phyloP scores from a whole-genome alignment of 2,113 vertebrate species.

The Vulpes ferrilata region DNA sequence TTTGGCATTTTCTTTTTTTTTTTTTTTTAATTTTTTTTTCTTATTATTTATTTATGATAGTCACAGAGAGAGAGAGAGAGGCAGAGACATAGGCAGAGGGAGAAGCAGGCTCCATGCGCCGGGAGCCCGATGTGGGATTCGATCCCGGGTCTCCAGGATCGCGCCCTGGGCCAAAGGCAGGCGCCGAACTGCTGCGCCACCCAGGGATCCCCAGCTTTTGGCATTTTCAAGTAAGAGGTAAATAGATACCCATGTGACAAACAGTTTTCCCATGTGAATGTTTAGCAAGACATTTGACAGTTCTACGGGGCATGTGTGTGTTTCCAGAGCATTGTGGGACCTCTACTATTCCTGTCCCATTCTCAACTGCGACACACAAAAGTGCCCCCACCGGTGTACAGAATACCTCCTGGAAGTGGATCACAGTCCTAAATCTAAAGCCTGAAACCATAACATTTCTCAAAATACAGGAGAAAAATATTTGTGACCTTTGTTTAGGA shows the following conservation, averaged over 20 bases:
- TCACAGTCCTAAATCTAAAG: background rate
- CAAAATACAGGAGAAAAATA: background rate
- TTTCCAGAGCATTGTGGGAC: background rate
- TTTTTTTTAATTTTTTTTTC: no score
- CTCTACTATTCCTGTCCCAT: background rate
- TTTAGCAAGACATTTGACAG: background rate
- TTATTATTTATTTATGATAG: no score
- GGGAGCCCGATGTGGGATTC: no score
- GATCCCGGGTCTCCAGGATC: no score
- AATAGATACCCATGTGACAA: background rate
- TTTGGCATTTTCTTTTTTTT: constrained; percentile 18
- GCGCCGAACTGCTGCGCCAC: no score
- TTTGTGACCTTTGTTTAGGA: background rate
- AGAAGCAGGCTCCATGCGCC: no score
- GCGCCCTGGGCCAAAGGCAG: no score
- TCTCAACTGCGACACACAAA: background rate
- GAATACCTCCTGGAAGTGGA: background rate
- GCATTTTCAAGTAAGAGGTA: constrained; percentile 42
- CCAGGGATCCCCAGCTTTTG: background rate
- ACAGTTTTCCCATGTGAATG: background rate
- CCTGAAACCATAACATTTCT: background rate
- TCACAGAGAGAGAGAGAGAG: no score
- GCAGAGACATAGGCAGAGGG: no score
- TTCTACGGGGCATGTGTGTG: background rate
- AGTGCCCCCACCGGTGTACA: background rate